Evolutionary conservation across 2,113 vertebrate genomes (phyloP), one percentile per base, ranked within the genome.

Genomic region (Thunnus thynnus): DNA sequence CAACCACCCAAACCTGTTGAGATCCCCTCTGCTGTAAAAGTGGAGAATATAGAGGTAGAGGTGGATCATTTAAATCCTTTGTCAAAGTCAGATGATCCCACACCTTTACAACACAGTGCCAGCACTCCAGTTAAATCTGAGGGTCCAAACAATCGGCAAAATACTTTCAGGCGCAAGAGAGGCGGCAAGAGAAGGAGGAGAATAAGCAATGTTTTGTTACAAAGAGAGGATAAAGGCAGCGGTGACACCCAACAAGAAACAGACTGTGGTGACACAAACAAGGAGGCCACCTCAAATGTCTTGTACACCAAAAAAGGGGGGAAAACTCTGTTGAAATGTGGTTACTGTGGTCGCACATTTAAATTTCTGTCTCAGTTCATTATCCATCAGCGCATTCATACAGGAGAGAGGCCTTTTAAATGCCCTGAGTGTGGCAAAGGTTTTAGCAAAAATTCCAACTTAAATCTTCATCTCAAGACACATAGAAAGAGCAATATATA

Each of bases 381-480:
- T 47, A 92, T 95, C 66, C 95, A 96, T 84, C 88, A 91, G 27
- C 94, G 94, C 44, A 75, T 94, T 57, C 95, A 96, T 36, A 95
- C 95, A 0, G 95, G 94, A 18, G 95, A 95, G 76, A 92, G 92
- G 64, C 95, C 95, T 0, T 95, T 91, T 71, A 88, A 83, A 32
- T 96, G 95, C 67, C 32, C 70, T 3, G 88, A 94, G 51, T 95
- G 95, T 71, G 93, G 87, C 22, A 94, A 85, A 89, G 88, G 88
- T 32, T 96, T 95, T 52, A 93, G 89, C 82, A 95, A 95, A 77
- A 93, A 92, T 12, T 96, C 94, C 0, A 95, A 94, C 80, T 86
- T 96, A 58, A 93, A 93, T 46, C 90, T 94, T 13, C 95, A 96
- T 69, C 86, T 92, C 12, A 95, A 91, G 81, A 88, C 88, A 0